These are phyloP conservation scores for Bucorvus abyssinicus DNA, from an alignment of 2,797 vertebrate species.

Conservation along the genomic window DNA sequence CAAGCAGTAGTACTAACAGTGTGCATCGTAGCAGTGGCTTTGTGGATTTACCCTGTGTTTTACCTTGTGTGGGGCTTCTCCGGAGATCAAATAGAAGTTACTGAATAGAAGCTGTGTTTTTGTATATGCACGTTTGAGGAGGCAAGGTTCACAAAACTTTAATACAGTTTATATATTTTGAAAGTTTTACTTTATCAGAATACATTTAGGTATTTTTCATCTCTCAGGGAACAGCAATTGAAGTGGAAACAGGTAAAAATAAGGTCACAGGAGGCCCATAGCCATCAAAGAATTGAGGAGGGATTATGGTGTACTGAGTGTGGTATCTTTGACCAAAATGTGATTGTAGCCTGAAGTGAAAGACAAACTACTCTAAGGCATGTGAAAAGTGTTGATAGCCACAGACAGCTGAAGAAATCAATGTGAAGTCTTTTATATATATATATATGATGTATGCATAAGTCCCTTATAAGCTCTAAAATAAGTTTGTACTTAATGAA, in stretches of 20 bases:
- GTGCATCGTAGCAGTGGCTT: background rate
- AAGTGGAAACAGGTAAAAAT: conserved; percentile 25
- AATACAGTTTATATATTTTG: background rate
- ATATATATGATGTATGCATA: background rate
- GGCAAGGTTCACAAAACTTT: background rate
- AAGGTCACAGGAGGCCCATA: background rate
- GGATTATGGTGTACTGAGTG: background rate
- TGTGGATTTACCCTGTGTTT: background rate
- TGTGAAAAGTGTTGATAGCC: background rate
- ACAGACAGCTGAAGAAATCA: background rate
- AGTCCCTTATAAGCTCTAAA: background rate
- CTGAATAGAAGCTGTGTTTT: background rate
- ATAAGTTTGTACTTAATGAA: background rate
- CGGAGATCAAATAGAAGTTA: background rate
- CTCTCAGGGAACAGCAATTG: background rate
- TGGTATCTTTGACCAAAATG: background rate
- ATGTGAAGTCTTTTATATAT: background rate
- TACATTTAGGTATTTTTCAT: background rate
- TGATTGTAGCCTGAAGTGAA: background rate
- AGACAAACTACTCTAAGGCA: background rate
- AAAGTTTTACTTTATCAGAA: background rate
- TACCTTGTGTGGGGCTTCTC: background rate
- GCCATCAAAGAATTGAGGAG: background rate
- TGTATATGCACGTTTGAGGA: rapidly evolving
- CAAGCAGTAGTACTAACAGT: background rate